Percentiles rank a stretch among this genome's conserved stretches.
These are phyloP conservation scores for Anguilla pacifica DNA, from an alignment of 2,797 vertebrate genomes.

Conservation along the genomic window DNA sequence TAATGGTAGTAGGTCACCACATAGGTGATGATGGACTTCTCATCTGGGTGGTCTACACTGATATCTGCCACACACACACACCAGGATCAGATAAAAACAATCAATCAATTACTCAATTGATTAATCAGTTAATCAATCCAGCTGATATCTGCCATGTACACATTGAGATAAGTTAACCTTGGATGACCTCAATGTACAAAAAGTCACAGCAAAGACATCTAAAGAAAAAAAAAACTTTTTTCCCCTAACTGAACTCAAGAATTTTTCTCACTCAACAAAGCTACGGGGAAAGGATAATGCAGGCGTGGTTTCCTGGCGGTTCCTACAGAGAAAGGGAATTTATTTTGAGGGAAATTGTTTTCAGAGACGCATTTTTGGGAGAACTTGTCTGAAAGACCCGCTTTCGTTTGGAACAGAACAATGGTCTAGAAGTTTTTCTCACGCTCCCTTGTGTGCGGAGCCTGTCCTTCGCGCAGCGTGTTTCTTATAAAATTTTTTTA, in stretches of 20 bases:
- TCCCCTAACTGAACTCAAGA: not conserved
- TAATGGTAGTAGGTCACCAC: slow-evolving; percentile 86
- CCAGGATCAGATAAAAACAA: not conserved
- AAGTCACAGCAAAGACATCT: not conserved
- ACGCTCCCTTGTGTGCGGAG: not conserved
- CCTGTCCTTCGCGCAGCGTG: slow-evolving; percentile 21
- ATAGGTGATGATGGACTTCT: slow-evolving; percentile 84
- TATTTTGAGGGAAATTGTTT: slow-evolving; percentile 6
- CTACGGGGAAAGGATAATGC: not conserved
- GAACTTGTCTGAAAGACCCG: not conserved
- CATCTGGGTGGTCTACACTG: slow-evolving; percentile 84
- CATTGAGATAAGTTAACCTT: not conserved
- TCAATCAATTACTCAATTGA: not conserved
- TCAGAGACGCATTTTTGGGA: slow-evolving; percentile 15
- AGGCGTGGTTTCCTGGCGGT: slow-evolving; percentile 5
- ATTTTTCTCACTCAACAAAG: slow-evolving; percentile 4
- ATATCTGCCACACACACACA: slow-evolving; percentile 67
- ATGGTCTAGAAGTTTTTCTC: slow-evolving; percentile 29
- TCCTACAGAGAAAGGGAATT: not conserved
- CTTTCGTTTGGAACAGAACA: slow-evolving; percentile 15
- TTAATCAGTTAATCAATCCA: not conserved
- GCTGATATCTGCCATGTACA: not conserved
- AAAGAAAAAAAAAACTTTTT: not conserved
- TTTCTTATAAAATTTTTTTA: not conserved
- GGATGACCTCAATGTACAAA: not conserved